These are phyloP conservation scores for Acrossocheilus fasciatus DNA, from an alignment of 2,797 vertebrate species.

Conservation along the genomic window DNA sequence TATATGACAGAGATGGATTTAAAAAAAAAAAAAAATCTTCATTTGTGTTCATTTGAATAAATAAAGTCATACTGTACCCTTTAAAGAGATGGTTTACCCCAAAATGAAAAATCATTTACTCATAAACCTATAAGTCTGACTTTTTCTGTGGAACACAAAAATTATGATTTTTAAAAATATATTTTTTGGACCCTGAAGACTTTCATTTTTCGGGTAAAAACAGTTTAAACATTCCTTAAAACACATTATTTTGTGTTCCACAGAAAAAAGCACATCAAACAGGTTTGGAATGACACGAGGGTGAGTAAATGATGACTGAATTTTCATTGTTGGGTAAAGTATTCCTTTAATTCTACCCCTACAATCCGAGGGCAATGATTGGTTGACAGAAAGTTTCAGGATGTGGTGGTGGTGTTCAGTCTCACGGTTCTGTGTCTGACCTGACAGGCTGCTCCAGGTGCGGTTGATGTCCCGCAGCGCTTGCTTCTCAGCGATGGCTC, in stretches of 20 bases:
- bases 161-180: no score
- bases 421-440: constrained; percentile 52
- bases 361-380: not conserved
- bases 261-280: not conserved
- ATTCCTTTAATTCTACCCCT: not conserved
- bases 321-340: not conserved
- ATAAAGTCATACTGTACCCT: no score
- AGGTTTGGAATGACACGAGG: no score
- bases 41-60: no score
- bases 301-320: not conserved
- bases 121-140: no score
- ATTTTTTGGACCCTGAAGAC: not conserved
- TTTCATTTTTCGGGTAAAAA: not conserved
- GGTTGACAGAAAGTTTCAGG: not conserved
- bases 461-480: constrained; percentile 90
- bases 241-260: not conserved
- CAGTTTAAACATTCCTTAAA: not conserved
- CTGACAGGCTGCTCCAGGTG: constrained; percentile 88
- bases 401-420: not conserved
- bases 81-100: no score
- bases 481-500: constrained; percentile 93
- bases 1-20: no score
- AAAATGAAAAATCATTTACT: no score
- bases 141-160: no score
- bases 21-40: no score